These are phyloP conservation scores for Sebastes cheni DNA, from an alignment of 2,797 vertebrate species.

Conservation along the genomic window DNA sequence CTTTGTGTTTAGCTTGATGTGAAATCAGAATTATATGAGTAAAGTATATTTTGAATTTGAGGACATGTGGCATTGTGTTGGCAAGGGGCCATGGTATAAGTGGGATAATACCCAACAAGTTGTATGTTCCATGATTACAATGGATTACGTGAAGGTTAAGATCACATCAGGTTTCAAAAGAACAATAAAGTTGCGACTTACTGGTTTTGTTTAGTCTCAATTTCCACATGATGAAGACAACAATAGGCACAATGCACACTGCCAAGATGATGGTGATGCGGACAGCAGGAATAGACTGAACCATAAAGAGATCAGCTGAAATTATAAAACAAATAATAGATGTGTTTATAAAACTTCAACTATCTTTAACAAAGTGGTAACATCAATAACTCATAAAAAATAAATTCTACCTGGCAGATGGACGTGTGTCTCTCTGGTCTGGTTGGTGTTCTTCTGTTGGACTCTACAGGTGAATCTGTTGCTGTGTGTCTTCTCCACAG, in stretches of 20 bases:
- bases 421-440: fast-evolving
- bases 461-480: too few species aligned
- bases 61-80: too few species aligned
- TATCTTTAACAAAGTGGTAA: neutral
- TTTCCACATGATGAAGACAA: neutral
- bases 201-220: neutral
- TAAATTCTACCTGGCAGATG: neutral
- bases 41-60: neutral
- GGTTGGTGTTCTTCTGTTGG: too few species aligned
- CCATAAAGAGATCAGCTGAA: neutral
- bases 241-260: neutral
- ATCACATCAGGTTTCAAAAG: neutral
- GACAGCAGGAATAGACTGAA: fast-evolving
- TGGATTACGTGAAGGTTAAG: neutral
- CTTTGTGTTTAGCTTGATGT: too few species aligned
- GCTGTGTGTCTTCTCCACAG: too few species aligned
- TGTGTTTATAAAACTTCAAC: neutral
- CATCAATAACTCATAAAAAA: neutral
- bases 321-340: neutral
- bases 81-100: fast-evolving
- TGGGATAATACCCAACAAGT: neutral
- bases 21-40: too few species aligned
- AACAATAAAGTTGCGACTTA: neutral
- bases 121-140: neutral
- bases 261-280: neutral